Base-by-base conservation (phyloP, 2,888 invertebrate species). In the Petrophora chlorosata region DNA sequence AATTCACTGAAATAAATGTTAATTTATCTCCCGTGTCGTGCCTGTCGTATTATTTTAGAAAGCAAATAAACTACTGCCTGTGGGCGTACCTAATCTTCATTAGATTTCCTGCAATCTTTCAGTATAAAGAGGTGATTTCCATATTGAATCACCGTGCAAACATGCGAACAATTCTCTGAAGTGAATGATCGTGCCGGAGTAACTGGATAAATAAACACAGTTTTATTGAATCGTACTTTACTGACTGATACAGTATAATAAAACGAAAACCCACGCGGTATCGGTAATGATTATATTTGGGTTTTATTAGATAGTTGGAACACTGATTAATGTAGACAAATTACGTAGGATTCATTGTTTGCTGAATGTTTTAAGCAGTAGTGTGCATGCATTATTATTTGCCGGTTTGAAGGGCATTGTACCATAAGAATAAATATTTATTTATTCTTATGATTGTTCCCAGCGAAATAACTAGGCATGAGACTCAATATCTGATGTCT, bases 261-360 rank as follows among this genome's bases (percentile, higher is more conserved):
- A 35, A 41, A 12, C 9, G 38, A 22, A 35, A 36, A 38, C 48
- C 48, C 16, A 48, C 48, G 28, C 19, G 14, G 5, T 14, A 16
- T 5, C 8, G 13, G 19, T 32, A 38, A 42, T 35, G 40, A 47
- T 35, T 35, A 35, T 13, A 35, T 40, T 35, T 41, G 23, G 47
- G 30, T 36, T 47, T 47, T 47, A 47, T 41, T 47, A 30, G 25
- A 35, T 29, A 23, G 8, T 32, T 1, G 2, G 5, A 2, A 26
- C 15, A 34, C 39, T 28, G 17, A 34, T 46, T 33, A 15, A 34
- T 13, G 32, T 34, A 3, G 3, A 7, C 4, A 5, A 5, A 2
- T 19, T 9, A 17, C 7, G 5, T 42, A 23, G 15, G 13, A 19
- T 14, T 10, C n/a, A n/a, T n/a, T n/a, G n/a, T n/a, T n/a, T n/a